Percentiles rank a stretch among this genome's conserved stretches.
phyloP scores from a whole-genome alignment of 1,140 invertebrate genomes.

The Penaeus vannamei region DNA sequence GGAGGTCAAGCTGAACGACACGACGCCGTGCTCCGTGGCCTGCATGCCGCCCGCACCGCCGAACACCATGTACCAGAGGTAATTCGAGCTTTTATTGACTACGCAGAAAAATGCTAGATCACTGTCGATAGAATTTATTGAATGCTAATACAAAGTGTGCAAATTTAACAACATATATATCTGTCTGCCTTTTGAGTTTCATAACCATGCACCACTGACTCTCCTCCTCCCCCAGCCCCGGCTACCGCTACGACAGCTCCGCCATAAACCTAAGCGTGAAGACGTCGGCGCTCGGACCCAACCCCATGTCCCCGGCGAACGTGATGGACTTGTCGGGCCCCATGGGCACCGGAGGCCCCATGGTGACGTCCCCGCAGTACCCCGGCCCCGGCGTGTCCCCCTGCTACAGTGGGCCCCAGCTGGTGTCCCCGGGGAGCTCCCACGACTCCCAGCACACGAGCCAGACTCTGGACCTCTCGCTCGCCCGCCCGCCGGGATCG shows the following conservation, averaged over 20 bases:
- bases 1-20: conserved; percentile 64
- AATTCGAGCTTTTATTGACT: background rate
- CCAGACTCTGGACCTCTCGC: conserved; percentile 67
- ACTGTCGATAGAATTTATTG: background rate
- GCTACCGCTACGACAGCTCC: conserved; percentile 84
- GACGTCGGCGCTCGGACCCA: conserved; percentile 69
- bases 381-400: conserved; percentile 68
- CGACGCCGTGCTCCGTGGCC: conserved; percentile 61
- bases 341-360: conserved; percentile 60
- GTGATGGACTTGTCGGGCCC: conserved; percentile 67
- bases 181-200: no score
- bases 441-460: conserved; percentile 66
- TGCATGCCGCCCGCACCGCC: conserved; percentile 62
- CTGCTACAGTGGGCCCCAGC: conserved; percentile 66
- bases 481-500: conserved; percentile 62
- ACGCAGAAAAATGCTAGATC: background rate
- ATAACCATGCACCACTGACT: no score
- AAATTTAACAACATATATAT: no score
- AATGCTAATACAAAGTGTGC: no score
- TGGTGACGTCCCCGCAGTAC: conserved; percentile 67
- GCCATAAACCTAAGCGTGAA: conserved; percentile 89
- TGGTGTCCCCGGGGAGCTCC: conserved; percentile 65
- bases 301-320: conserved; percentile 67
- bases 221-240: conserved; percentile 76
- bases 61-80: conserved; percentile 60